Percentiles rank a stretch among this genome's conserved stretches.
Evolutionary conservation across 35 echinoderm and acorn worm genomes (phyloP).

Genomic region (Strongylocentrotus purpuratus): DNA sequence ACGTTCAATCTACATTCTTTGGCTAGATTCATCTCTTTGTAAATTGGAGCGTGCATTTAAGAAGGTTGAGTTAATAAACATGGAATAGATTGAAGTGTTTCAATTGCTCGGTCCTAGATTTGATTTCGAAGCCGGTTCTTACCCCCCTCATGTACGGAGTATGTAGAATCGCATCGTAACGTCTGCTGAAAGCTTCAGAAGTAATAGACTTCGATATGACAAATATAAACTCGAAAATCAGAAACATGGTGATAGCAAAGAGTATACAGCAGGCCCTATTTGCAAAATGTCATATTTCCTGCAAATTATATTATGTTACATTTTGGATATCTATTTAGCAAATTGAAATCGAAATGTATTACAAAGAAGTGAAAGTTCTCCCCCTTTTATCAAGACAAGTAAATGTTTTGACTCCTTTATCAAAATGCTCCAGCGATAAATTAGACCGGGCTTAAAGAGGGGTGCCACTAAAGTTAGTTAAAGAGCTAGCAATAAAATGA

Average conservation of each 20-base stretch:
- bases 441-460: too few relatives aligned
- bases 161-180: background rate
- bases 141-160: background rate
- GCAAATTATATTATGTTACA: background rate
- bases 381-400: too few relatives aligned
- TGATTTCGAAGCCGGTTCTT: background rate
- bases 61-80: conserved; percentile 16
- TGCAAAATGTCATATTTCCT: background rate
- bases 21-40: background rate
- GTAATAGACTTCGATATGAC: background rate
- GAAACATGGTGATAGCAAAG: background rate
- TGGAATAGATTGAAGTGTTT: background rate
- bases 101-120: background rate
- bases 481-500: too few relatives aligned
- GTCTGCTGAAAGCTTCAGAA: background rate
- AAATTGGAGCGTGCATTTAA: conserved; percentile 3
- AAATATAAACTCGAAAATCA: background rate
- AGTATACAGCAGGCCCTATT: background rate
- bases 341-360: too few relatives aligned
- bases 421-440: too few relatives aligned
- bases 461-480: too few relatives aligned
- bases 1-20: background rate
- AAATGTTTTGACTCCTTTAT: too few relatives aligned
- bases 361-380: too few relatives aligned
- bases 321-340: background rate